phyloP scores from a whole-genome alignment of 2,888 invertebrate species.

The Thera obeliscata region DNA sequence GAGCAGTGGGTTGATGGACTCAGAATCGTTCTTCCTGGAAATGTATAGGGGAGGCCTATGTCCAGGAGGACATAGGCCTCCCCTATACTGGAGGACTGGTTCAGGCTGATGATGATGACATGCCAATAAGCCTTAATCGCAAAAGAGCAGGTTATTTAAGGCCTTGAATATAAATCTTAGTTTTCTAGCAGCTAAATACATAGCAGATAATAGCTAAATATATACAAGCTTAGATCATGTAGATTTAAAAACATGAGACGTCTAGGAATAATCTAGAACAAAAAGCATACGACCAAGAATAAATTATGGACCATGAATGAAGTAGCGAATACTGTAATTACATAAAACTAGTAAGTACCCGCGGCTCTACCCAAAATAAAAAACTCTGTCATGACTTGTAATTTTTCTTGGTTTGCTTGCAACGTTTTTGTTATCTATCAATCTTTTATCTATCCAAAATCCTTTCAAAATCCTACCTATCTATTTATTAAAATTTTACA shows the following conservation, averaged over 20 bases:
- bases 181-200: background rate
- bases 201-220: background rate
- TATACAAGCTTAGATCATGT: background rate
- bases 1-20: too few relatives aligned
- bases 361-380: slow-evolving; percentile 11
- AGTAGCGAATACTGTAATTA: slow-evolving; percentile 53
- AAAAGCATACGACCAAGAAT: slow-evolving; percentile 47
- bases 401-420: background rate
- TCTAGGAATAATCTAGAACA: slow-evolving; percentile 36
- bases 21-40: background rate
- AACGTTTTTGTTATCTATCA: too few relatives aligned
- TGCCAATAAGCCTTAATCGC: too few relatives aligned
- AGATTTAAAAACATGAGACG: slow-evolving; percentile 4
- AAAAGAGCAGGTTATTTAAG: too few relatives aligned
- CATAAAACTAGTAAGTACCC: slow-evolving; percentile 35
- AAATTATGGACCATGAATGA: slow-evolving; percentile 50
- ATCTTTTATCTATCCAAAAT: too few relatives aligned
- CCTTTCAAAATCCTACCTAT: too few relatives aligned
- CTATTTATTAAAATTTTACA: too few relatives aligned
- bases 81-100: too few relatives aligned
- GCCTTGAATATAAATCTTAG: background rate
- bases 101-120: too few relatives aligned
- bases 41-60: background rate
- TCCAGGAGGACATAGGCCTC: too few relatives aligned
- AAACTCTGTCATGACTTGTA: background rate